Evolutionary conservation across 2,113 vertebrate species (phyloP).

Genomic region (Rhodinocichla rosea): DNA sequence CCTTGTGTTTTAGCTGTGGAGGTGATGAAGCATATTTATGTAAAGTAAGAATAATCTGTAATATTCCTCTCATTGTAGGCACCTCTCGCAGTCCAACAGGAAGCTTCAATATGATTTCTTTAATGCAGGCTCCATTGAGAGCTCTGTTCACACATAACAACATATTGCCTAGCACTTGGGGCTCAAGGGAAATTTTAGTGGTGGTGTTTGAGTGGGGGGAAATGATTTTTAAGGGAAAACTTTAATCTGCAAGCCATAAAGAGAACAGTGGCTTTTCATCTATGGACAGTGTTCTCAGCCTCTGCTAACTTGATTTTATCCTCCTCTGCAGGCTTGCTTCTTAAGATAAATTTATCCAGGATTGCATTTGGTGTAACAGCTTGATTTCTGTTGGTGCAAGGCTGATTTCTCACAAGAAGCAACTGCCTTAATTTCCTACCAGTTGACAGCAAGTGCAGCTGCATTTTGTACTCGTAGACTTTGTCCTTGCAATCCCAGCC

Average conservation of each 20-base stretch:
- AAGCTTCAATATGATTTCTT: neutral
- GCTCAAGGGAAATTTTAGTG: slow-evolving; percentile 29
- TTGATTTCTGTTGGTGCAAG: slow-evolving; percentile 1
- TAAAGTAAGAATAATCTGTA: neutral
- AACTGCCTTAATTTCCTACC: neutral
- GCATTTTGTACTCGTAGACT: neutral
- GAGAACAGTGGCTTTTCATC: neutral
- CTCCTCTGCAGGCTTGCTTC: slow-evolving; percentile 33
- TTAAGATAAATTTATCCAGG: slow-evolving; percentile 17
- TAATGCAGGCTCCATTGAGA: neutral
- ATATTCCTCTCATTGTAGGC: neutral
- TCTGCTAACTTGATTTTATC: neutral
- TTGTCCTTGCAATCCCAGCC: neutral
- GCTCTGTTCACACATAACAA: neutral
- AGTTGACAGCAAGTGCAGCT: neutral
- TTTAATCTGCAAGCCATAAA: slow-evolving; percentile 36
- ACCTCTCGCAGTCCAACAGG: neutral
- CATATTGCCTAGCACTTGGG: neutral
- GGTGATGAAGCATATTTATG: neutral
- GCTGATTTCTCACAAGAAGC: slow-evolving; percentile 4
- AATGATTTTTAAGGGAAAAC: slow-evolving; percentile 2
- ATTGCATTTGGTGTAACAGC: neutral
- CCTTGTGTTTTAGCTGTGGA: neutral
- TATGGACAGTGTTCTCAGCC: slow-evolving; percentile 4
- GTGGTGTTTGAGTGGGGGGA: neutral